Percentiles rank a stretch among this genome's conserved stretches.
phyloP scores from a whole-genome alignment of 2,797 vertebrate species.

The Myotis pilosus region DNA sequence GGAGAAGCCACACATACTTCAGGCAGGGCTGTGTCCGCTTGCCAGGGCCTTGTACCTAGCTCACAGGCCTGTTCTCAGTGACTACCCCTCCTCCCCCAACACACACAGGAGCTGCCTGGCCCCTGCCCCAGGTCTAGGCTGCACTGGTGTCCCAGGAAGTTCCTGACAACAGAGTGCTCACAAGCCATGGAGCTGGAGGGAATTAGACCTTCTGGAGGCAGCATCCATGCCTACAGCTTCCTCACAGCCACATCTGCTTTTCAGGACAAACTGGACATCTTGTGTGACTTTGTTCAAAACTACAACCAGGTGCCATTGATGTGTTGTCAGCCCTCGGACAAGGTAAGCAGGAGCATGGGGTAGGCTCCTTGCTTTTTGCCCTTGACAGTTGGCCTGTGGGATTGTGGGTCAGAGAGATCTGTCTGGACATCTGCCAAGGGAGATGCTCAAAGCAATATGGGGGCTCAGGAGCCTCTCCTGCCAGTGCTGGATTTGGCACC shows the following conservation, averaged over 20 bases:
- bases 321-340: conserved; percentile 89
- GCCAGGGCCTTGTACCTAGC: too few relatives aligned
- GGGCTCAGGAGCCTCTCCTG: neutral
- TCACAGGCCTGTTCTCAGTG: too few relatives aligned
- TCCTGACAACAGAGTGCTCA: too few relatives aligned
- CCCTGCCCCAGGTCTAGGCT: too few relatives aligned
- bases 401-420: neutral
- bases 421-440: too few relatives aligned
- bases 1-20: too few relatives aligned
- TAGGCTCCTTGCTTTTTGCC: neutral
- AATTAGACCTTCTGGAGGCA: too few relatives aligned
- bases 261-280: conserved; percentile 91
- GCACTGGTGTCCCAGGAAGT: too few relatives aligned
- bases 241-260: neutral
- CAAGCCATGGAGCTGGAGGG: too few relatives aligned
- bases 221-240: fast-evolving
- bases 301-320: conserved; percentile 92
- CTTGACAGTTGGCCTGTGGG: neutral
- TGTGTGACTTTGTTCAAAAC: conserved; percentile 89
- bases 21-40: too few relatives aligned
- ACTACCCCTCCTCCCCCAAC: too few relatives aligned
- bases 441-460: neutral
- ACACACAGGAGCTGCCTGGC: too few relatives aligned
- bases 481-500: neutral
- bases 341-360: conserved; percentile 84